Evolutionary conservation across 2,797 vertebrate species (phyloP).

Genomic region (Aeoliscus strigatus): DNA sequence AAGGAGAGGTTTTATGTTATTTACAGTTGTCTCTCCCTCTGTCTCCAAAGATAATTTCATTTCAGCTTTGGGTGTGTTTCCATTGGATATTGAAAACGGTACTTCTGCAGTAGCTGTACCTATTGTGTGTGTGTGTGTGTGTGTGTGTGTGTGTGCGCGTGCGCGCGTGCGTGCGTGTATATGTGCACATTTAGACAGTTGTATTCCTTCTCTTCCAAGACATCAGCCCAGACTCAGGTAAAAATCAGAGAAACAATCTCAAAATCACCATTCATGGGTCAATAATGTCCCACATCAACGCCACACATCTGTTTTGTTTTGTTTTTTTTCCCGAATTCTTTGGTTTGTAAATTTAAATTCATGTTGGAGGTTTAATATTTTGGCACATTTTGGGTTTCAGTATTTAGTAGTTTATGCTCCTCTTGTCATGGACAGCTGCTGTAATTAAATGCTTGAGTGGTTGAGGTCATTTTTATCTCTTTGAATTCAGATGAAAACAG

Average conservation of each 20-base stretch:
- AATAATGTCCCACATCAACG: not conserved
- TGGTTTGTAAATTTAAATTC: slow-evolving; percentile 43
- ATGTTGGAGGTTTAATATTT: slow-evolving; percentile 31
- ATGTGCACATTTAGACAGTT: slow-evolving; percentile 14
- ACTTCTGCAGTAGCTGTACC: slow-evolving; percentile 39
- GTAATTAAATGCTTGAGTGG: slow-evolving; percentile 54
- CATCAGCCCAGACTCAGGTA: slow-evolving; percentile 51
- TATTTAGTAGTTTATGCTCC: slow-evolving; percentile 47
- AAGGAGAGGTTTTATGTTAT: slow-evolving; percentile 31
- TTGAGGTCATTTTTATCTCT: slow-evolving; percentile 17
- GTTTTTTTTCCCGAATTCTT: slow-evolving; percentile 4
- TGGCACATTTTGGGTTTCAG: slow-evolving; percentile 36
- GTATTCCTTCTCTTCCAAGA: slow-evolving; percentile 13
- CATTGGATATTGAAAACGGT: slow-evolving; percentile 53
- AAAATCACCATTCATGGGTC: slow-evolving; percentile 5
- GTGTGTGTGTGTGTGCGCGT: slow-evolving; percentile 1
- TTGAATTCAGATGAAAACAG: too few relatives aligned
- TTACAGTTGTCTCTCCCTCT: slow-evolving; percentile 11
- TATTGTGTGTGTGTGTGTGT: slow-evolving; percentile 22
- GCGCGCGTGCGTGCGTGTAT: slow-evolving; percentile 1
- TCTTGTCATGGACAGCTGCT: slow-evolving; percentile 40
- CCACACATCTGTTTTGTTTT: not conserved
- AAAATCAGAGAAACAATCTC: slow-evolving; percentile 13
- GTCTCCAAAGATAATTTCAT: slow-evolving; percentile 58
- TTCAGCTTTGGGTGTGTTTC: slow-evolving; percentile 53